Percentiles rank a stretch among this genome's conserved stretches.
phyloP scores from a whole-genome alignment of 2,888 invertebrate genomes.

The Luperina nickerlii region DNA sequence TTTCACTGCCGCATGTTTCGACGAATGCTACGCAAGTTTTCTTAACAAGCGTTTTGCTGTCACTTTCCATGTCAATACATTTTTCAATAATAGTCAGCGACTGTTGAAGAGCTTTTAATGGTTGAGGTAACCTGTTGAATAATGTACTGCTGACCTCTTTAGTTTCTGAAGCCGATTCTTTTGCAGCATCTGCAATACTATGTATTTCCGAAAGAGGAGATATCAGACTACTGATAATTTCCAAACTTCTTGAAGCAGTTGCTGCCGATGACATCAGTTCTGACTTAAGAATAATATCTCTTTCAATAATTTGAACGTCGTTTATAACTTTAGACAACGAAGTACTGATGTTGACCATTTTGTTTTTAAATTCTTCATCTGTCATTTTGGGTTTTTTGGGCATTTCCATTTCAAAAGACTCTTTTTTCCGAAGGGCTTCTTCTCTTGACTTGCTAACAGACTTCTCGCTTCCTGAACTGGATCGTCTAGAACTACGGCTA shows the following conservation, averaged over 20 bases:
- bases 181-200: slow-evolving; percentile 90
- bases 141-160: slow-evolving; percentile 87
- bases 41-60: slow-evolving; percentile 92
- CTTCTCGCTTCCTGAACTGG: slow-evolving; percentile 88
- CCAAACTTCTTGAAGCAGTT: slow-evolving; percentile 92
- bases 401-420: slow-evolving; percentile 58
- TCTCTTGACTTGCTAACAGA: slow-evolving; percentile 81
- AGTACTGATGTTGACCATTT: slow-evolving; percentile 73
- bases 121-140: slow-evolving; percentile 89
- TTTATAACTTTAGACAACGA: slow-evolving; percentile 88
- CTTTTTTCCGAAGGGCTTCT: slow-evolving; percentile 72
- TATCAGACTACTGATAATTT: slow-evolving; percentile 91
- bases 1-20: slow-evolving; percentile 90
- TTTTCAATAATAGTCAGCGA: slow-evolving; percentile 92
- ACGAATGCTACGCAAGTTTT: slow-evolving; percentile 92
- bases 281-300: slow-evolving; percentile 92
- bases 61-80: slow-evolving; percentile 92
- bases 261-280: slow-evolving; percentile 92
- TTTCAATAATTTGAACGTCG: slow-evolving; percentile 91
- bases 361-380: slow-evolving; percentile 76
- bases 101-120: slow-evolving; percentile 92
- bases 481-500: slow-evolving; percentile 85
- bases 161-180: slow-evolving; percentile 82
- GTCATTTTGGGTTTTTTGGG: slow-evolving; percentile 64
- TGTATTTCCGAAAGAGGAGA: slow-evolving; percentile 92